A percentile compares a stretch with the other conserved stretches of the same genome.
Evolutionary conservation across 2,888 invertebrate species (phyloP).

Genomic region (Nephrotoma guestfalica): DNA sequence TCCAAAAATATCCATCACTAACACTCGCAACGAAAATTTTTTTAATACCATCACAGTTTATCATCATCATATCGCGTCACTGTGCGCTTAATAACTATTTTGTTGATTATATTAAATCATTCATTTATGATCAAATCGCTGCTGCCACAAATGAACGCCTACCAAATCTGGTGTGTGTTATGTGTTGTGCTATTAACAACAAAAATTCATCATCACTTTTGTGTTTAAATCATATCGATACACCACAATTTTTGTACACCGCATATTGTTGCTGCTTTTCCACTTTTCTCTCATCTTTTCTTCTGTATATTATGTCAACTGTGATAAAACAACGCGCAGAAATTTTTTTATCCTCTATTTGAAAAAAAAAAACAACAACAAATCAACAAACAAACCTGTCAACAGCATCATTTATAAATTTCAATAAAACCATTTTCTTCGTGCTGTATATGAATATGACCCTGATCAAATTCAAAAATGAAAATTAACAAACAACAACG

Average conservation of each 20-base stretch:
- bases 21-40: not conserved
- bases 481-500: not conserved
- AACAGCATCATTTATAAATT: not conserved
- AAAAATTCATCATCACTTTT: not conserved
- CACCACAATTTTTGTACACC: not conserved
- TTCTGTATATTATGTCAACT: not conserved
- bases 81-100: not conserved
- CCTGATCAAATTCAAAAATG: not conserved
- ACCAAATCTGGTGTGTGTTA: not conserved
- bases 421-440: not conserved
- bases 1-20: not conserved
- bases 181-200: not conserved
- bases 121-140: not conserved
- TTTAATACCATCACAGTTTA: not conserved
- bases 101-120: not conserved
- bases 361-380: not conserved
- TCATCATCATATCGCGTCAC: not conserved
- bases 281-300: not conserved
- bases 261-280: not conserved
- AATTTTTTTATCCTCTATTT: not conserved
- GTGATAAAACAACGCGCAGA: not conserved
- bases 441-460: not conserved
- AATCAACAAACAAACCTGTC: not conserved
- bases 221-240: not conserved
- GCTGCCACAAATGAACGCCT: not conserved